Percentiles rank a stretch among this genome's conserved stretches.
Conservation (phyloP, 2,113 vertebrate genomes). For the Martes martes region DNA sequence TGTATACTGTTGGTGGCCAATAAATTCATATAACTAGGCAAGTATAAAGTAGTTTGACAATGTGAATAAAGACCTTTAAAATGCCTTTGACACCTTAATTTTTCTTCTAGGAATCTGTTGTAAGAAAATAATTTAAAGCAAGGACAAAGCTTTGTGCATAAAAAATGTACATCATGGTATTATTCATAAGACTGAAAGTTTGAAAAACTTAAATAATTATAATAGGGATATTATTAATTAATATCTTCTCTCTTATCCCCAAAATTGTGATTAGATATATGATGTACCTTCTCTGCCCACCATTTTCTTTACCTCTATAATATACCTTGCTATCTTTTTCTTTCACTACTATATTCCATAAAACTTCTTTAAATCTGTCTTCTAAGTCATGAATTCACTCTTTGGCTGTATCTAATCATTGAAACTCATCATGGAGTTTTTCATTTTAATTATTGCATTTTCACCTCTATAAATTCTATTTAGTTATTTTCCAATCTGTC, state of each 20-base stretch:
- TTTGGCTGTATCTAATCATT: neutral
- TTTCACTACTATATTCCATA: neutral
- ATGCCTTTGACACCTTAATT: neutral
- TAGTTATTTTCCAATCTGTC: neutral
- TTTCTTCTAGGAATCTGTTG: neutral
- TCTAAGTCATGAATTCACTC: neutral
- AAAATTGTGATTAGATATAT: neutral
- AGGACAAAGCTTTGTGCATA: neutral
- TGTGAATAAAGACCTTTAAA: neutral
- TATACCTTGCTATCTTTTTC: neutral
- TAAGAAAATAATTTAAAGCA: slow-evolving; percentile 8
- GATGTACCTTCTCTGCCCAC: neutral
- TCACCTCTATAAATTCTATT: neutral
- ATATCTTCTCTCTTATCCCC: neutral
- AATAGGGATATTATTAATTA: neutral
- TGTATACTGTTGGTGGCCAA: neutral
- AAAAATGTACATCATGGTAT: neutral
- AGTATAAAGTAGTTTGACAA: neutral
- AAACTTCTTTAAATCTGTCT: neutral
- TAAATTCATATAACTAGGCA: neutral
- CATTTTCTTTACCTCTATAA: neutral
- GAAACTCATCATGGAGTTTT: neutral
- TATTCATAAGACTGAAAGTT: neutral
- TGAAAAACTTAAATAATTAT: neutral
- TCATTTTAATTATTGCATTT: neutral